Percentiles rank a stretch among this genome's conserved stretches.
Conservation (phyloP, 1,140 invertebrate genomes). For the Nephila pilipes region DNA sequence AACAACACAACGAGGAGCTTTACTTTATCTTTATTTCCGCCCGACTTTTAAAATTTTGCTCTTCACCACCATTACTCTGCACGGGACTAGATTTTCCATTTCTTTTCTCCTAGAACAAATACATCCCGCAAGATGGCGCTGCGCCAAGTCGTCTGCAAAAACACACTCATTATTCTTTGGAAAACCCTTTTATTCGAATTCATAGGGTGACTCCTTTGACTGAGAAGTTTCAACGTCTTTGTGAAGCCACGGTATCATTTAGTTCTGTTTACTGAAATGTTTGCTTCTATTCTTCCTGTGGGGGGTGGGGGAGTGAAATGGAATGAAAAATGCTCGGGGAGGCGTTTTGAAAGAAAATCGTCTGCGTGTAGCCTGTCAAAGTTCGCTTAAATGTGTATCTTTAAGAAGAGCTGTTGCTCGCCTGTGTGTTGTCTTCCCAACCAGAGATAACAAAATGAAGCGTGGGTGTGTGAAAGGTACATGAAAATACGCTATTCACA, state of each 20-base stretch:
- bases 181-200: neutral
- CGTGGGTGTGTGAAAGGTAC: neutral
- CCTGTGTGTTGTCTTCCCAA: neutral
- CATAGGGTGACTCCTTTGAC: neutral
- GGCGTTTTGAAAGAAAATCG: neutral
- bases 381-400: neutral
- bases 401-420: conserved; percentile 22
- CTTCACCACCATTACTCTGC: too few relatives aligned
- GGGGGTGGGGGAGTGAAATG: neutral
- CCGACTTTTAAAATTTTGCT: neutral
- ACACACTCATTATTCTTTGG: conserved; percentile 12
- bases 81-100: neutral
- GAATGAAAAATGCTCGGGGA: neutral
- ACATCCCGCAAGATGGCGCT: neutral
- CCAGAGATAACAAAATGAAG: neutral
- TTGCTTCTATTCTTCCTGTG: neutral
- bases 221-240: neutral
- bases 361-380: neutral
- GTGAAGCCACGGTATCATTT: neutral
- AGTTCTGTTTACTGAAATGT: conserved; percentile 2
- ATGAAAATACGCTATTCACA: too few relatives aligned
- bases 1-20: neutral
- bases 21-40: neutral
- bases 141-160: neutral
- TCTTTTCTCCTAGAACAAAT: neutral